Evolutionary conservation across 1,140 invertebrate genomes (phyloP).

Genomic region (Pseudomyrmex sp.): DNA sequence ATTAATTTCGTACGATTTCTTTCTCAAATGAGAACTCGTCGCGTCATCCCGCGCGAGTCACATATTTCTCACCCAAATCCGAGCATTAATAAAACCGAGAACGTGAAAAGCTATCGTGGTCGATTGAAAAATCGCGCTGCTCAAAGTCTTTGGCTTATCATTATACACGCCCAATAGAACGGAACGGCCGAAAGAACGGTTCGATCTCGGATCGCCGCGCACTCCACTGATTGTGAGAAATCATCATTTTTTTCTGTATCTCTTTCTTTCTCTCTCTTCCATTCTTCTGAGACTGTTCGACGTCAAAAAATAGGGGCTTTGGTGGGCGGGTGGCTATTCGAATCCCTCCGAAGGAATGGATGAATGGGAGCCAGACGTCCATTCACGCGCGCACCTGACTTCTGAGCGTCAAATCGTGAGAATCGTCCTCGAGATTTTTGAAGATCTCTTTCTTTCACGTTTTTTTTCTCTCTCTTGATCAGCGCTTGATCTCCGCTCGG

Average conservation of each 20-base stretch:
- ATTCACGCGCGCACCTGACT: slow-evolving; percentile 68
- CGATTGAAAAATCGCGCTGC: slow-evolving; percentile 31
- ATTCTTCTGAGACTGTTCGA: slow-evolving; percentile 54
- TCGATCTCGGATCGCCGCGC: slow-evolving; percentile 22
- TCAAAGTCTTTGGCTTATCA: slow-evolving; percentile 20
- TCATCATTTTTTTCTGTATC: slow-evolving; percentile 49
- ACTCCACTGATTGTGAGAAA: slow-evolving; percentile 30
- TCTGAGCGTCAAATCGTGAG: slow-evolving; percentile 58
- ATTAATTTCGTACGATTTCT: not conserved
- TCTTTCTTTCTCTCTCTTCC: slow-evolving; percentile 26
- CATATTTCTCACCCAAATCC: slow-evolving; percentile 14
- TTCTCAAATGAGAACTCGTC: not conserved
- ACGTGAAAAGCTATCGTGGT: slow-evolving; percentile 13
- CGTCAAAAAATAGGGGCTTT: slow-evolving; percentile 55
- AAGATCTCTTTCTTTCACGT: slow-evolving; percentile 45
- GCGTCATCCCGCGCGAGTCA: not conserved
- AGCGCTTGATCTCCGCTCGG: not conserved
- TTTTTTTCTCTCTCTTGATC: not conserved
- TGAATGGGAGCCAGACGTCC: slow-evolving; percentile 62
- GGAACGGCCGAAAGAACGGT: not conserved
- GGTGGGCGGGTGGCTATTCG: slow-evolving; percentile 68
- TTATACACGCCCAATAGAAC: slow-evolving; percentile 37
- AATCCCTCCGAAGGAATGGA: slow-evolving; percentile 12
- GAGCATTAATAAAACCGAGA: slow-evolving; percentile 33
- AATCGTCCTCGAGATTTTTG: slow-evolving; percentile 61